These are phyloP conservation scores for Nymphalis c-album DNA, from an alignment of 2,888 invertebrate genomes.

Conservation along the genomic window DNA sequence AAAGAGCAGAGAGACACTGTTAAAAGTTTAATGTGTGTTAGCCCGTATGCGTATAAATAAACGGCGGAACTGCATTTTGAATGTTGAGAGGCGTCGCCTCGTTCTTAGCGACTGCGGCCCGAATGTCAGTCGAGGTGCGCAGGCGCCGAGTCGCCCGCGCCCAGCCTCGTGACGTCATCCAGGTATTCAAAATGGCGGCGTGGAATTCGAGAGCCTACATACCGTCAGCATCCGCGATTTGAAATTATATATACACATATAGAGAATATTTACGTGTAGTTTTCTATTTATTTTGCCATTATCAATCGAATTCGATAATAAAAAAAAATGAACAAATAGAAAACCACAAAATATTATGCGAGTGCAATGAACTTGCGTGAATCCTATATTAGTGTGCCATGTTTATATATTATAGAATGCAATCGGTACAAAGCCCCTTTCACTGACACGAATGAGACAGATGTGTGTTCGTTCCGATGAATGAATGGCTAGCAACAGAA, in stretches of 20 bases:
- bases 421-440: constrained; percentile 37
- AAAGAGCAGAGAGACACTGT: constrained; percentile 75
- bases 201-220: constrained; percentile 78
- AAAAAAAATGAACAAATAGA: not conserved
- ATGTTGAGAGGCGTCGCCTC: constrained; percentile 70
- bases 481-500: constrained; percentile 37
- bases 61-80: constrained; percentile 73
- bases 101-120: constrained; percentile 65
- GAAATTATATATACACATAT: not conserved
- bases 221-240: constrained; percentile 29
- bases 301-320: not conserved
- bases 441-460: constrained; percentile 38
- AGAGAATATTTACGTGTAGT: not conserved
- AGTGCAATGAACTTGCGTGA: constrained; percentile 8
- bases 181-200: constrained; percentile 80
- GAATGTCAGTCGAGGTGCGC: constrained; percentile 56
- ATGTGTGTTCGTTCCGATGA: constrained; percentile 36
- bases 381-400: not conserved
- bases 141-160: constrained; percentile 70
- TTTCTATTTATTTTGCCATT: not conserved
- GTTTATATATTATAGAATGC: constrained; percentile 10
- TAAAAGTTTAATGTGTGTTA: constrained; percentile 58
- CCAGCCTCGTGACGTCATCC: constrained; percentile 75
- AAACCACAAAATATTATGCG: not conserved
- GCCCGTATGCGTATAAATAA: constrained; percentile 65